Evolutionary conservation across 2,797 vertebrate species (phyloP).

Genomic region (Prionace glauca): DNA sequence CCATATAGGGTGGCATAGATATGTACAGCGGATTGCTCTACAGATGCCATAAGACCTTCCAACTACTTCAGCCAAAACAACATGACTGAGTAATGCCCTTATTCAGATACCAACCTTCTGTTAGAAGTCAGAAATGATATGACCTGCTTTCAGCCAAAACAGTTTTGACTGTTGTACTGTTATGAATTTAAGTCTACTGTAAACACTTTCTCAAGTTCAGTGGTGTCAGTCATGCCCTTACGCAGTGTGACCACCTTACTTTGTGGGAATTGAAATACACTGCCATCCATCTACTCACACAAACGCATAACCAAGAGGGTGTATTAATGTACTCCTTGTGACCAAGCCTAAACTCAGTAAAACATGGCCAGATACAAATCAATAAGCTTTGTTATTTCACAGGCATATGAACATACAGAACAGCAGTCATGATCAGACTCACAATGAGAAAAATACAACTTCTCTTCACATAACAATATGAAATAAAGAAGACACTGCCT

Average conservation of each 20-base stretch:
- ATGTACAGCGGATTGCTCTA: neutral
- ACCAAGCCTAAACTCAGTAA: neutral
- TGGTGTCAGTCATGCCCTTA: neutral
- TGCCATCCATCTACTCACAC: neutral
- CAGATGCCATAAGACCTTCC: neutral
- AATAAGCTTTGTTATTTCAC: neutral
- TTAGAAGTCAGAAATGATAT: neutral
- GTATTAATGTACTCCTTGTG: neutral
- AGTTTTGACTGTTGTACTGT: neutral
- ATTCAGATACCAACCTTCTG: neutral
- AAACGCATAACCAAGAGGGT: neutral
- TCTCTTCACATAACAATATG: neutral
- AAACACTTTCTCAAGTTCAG: neutral
- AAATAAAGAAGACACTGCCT: constrained; percentile 9
- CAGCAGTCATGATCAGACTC: neutral
- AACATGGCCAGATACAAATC: neutral
- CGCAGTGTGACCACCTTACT: neutral
- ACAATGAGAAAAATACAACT: neutral
- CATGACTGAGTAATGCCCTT: neutral
- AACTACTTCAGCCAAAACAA: neutral
- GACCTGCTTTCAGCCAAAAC: neutral
- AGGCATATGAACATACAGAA: neutral
- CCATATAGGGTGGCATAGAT: neutral
- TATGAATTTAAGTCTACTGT: neutral
- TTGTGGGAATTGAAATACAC: neutral